Base-by-base conservation (phyloP, 35 echinoderm and acorn worm species). In the Apostichopus japonicus region DNA sequence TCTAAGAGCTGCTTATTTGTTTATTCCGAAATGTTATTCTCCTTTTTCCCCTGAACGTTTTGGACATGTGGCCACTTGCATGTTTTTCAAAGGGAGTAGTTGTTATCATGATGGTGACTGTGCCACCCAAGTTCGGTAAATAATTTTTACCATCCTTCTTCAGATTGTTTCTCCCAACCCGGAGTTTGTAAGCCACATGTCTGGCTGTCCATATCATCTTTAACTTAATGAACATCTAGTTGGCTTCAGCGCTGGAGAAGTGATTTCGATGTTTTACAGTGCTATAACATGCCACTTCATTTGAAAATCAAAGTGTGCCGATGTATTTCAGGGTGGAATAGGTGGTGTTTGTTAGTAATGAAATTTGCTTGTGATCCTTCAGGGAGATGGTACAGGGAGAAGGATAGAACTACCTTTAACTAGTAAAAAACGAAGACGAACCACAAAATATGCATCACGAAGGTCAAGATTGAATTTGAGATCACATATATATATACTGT, bases 281-380 rank as follows among this genome's bases (percentile, higher is more conserved):
- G 33, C 33, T 44, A 44, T 44, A 44, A 54, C 54, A 54, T 83
- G 79, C 54, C 79, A 54, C 79, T 83, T 83, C 17, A 44, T 52
- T 7, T 44, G 79, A 83, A 55, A 19, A 83, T 83, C 79, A 83
- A 83, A 83, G 51, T 17, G 4, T n/a, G 54, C 79, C 79, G 79
- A 54, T 83, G 79, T 5, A 54, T 17, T 54, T 83, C 79, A 83
- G 33, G 17, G 17, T 54, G 52, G 79, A 54, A 24, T 83, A 83
- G 79, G 79, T 83, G 79, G 24, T 19, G 54, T 54, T 83, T 83
- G 79, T 83, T 83, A 52, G 51, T 54, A 83, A 83, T 83, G 79
- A 83, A 83, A 83, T 67, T 67, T 67, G 11, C 33, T 44, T 44
- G 33, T 44, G 33, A 44, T 44, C 33, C 33, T 44, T 44, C 33